Percentiles rank a stretch among this genome's conserved stretches.
Conservation (phyloP, 2,888 invertebrate genomes). For the Sesia bembeciformis region DNA sequence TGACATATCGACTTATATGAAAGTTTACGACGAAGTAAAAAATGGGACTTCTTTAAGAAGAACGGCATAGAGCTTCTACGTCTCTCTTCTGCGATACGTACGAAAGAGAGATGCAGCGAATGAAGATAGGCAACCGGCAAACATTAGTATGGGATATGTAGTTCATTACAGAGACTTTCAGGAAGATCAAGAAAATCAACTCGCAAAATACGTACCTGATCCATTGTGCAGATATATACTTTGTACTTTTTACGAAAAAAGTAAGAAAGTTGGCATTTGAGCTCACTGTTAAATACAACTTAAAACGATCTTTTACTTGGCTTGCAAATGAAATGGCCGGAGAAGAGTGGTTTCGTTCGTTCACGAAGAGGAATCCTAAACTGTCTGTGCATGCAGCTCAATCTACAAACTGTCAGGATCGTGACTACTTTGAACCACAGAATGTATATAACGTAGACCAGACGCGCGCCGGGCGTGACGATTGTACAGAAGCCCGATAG, state of each 20-base stretch:
- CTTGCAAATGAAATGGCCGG: conserved; percentile 3
- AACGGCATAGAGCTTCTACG: not conserved
- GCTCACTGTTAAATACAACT: conserved; percentile 8
- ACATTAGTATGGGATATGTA: conserved; percentile 6
- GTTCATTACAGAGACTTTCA: conserved; percentile 9
- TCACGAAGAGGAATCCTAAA: conserved; percentile 14
- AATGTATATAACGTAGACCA: conserved; percentile 10
- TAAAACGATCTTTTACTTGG: not conserved
- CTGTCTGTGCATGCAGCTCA: conserved; percentile 14
- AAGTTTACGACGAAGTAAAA: not conserved
- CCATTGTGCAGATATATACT: conserved; percentile 13
- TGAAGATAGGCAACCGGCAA: not conserved
- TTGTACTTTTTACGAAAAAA: conserved; percentile 11
- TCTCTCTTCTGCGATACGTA: not conserved
- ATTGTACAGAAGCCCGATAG: conserved; percentile 4
- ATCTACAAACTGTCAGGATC: conserved; percentile 12
- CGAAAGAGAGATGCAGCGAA: not conserved
- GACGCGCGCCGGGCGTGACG: not conserved
- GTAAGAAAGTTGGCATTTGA: conserved; percentile 13
- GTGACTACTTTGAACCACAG: conserved; percentile 12
- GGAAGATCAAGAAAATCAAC: conserved; percentile 8
- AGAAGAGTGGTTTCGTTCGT: conserved; percentile 10
- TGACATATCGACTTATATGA: not conserved
- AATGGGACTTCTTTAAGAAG: not conserved
- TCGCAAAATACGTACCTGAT: conserved; percentile 10